Evolutionary conservation across 2,113 vertebrate species (phyloP), one percentile per base, ranked within the genome.

Genomic region (Cebus imitator): DNA sequence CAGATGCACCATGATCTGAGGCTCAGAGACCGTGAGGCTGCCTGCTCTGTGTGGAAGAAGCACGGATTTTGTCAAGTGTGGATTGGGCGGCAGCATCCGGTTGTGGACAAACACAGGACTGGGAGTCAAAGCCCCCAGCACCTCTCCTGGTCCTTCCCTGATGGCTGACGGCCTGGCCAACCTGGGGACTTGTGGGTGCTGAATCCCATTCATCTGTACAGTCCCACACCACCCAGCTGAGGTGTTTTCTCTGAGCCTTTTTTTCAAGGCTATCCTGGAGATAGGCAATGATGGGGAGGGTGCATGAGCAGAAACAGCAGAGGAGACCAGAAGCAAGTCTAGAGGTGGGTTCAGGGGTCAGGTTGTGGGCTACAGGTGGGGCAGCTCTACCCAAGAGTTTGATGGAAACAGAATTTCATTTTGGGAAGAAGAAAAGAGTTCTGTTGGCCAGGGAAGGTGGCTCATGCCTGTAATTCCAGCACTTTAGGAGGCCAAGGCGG

Each of bases 1-100:
- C 70, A 73, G 70, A 66, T 66, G 13, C 30, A 16, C 3, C 2
- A 75, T 25, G 23, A 43, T 75, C 72, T 75, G 76, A 80, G 64
- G 2, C 66, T 88, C 83, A 73, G 70, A 58, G 52, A 84, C 11
- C 0, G 0, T 45, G 9, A 55, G 23, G 16, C 3, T 0, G 0
- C 48, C 55, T 43, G 20, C 9, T 45, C 1, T 52, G 6, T 25
- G 25, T 14, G 27, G 32, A 21, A 73, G 55, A 68, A 43, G 18
- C 45, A 50, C 4, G 58, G 61, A 32, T 27, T 66, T 66, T 61
- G 23, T 61, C 25, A 61, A 61, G 58, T 61, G 58, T 61, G 25
- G 9, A 16, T 21, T 20, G n/a, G 17, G 37, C 3, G 8, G 35
- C 23, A 73, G 78, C 1, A 6, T 57, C 68, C 2, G 5, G 17